A percentile compares a stretch with the other conserved stretches of the same genome.
Evolutionary conservation across 2,113 vertebrate species (phyloP).

Genomic region (Sciurus niger): DNA sequence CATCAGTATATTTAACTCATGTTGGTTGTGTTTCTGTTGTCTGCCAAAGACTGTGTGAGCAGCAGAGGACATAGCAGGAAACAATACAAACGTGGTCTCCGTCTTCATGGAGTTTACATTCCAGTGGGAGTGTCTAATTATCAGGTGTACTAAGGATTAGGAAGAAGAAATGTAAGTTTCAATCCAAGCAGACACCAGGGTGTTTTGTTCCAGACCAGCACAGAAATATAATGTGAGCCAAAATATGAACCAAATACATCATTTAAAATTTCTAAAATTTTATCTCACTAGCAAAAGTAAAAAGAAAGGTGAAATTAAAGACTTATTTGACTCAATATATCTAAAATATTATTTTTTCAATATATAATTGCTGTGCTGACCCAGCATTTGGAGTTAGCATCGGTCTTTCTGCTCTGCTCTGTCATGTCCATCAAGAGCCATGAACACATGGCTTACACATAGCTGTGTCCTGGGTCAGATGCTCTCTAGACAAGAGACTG

Average conservation of each 20-base stretch:
- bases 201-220: not conserved
- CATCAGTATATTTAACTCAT: not conserved
- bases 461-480: not conserved
- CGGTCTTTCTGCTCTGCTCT: not conserved
- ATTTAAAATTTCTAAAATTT: not conserved
- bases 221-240: not conserved
- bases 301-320: not conserved
- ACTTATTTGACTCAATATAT: not conserved
- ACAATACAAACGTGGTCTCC: not conserved
- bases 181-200: not conserved
- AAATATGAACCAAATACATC: not conserved
- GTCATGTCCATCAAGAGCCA: not conserved
- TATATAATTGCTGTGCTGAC: not conserved
- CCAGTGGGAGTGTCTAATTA: not conserved
- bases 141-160: not conserved
- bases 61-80: not conserved
- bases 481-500: not conserved
- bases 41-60: not conserved
- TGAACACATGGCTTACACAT: not conserved
- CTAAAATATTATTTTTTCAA: constrained; percentile 39
- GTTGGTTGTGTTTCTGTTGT: not conserved
- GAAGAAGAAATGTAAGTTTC: not conserved
- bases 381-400: not conserved
- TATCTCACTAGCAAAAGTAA: not conserved
- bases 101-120: not conserved